Base-by-base conservation (phyloP, 2,113 vertebrate species). In the Ceuthmochares aereus region DNA sequence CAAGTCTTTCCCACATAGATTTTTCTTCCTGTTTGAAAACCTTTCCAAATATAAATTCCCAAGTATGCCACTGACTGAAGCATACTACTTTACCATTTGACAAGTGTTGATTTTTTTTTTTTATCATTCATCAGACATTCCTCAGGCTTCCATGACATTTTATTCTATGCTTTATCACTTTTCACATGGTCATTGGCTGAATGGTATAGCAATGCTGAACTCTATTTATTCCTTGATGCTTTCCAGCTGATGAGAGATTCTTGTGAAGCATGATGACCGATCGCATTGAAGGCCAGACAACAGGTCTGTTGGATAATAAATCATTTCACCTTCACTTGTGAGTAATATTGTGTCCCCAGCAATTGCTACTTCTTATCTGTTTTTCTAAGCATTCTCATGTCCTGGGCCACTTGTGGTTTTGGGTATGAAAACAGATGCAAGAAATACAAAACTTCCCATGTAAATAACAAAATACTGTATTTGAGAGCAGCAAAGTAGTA, bases 21-120 rank as follows among this genome's bases (percentile, higher is more conserved):
- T 84, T 90, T 91, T 77, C 55, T 66, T 87, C 47, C 40, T 58
- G 18, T 37, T 47, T 80, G 62, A 64, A 81, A 92, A 67, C 55
- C 25, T 90, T 86, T 84, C 52, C 43, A 70, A 47, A 42, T 36
- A 70, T 23, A 83, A 90, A 91, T 70, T 93, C 67, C 36, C 67
- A 58, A 29, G 32, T 72, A 84, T 87, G 43, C 52, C 94, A 37
- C 62, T 63, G 73, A 86, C 77, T 94, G 88, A 95, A 94, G 74
- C 54, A 58, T 73, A 34, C 79, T 87, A 68, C 82, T 97, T 94
- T 79, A 97, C 97, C 93, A 95, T 73, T 89, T 96, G 94, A 96
- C 77, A 97, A 92, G 74, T 32, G 30, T 49, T 40, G 37, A 73
- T 78, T 55, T 40, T 74, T 91, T 40, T 94, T 8, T n/a, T 56